Percentiles rank a stretch among this genome's conserved stretches.
Evolutionary conservation across 2,888 invertebrate species (phyloP).

Genomic region (Amblyjoppa proteus): DNA sequence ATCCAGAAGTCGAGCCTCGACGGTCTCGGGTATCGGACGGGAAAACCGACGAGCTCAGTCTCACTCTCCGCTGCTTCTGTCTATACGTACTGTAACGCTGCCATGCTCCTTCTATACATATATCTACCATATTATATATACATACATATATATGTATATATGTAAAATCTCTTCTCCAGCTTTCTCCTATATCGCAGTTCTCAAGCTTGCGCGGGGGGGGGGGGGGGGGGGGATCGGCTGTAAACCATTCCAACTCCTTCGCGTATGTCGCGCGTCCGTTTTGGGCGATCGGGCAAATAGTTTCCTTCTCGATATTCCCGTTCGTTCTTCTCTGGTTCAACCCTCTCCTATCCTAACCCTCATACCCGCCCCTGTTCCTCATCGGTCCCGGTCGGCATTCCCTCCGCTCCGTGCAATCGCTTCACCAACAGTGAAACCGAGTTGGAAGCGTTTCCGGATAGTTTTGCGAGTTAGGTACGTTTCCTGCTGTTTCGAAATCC

Average conservation of each 20-base stretch:
- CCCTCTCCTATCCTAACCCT: too few relatives aligned
- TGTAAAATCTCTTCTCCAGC: conserved; percentile 15
- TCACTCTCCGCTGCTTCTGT: conserved; percentile 25
- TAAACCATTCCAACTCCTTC: conserved; percentile 62
- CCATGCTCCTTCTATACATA: conserved; percentile 4
- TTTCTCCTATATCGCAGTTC: conserved; percentile 18
- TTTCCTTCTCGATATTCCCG: conserved; percentile 44
- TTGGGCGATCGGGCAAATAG: conserved; percentile 44
- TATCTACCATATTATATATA: conserved; percentile 13
- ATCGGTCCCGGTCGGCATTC: conserved; percentile 1
- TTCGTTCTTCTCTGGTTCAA: conserved; percentile 4
- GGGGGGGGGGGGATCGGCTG: conserved; percentile 2
- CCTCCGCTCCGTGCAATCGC: conserved; percentile 12
- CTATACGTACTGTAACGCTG: conserved; percentile 1
- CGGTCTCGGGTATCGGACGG: conserved; percentile 62
- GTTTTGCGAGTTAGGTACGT: conserved; percentile 41
- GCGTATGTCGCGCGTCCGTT: conserved; percentile 49
- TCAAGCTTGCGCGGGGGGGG: conserved; percentile 11
- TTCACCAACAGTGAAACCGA: background rate
- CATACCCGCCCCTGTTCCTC: too few relatives aligned
- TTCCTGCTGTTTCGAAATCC: conserved; percentile 16
- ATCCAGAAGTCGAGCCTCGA: conserved; percentile 72
- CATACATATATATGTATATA: background rate
- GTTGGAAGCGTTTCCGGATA: conserved; percentile 54
- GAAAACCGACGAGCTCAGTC: conserved; percentile 43